Evolutionary conservation across 2,888 invertebrate species (phyloP), one percentile per base, ranked within the genome.

Genomic region (Hipparchia semele): DNA sequence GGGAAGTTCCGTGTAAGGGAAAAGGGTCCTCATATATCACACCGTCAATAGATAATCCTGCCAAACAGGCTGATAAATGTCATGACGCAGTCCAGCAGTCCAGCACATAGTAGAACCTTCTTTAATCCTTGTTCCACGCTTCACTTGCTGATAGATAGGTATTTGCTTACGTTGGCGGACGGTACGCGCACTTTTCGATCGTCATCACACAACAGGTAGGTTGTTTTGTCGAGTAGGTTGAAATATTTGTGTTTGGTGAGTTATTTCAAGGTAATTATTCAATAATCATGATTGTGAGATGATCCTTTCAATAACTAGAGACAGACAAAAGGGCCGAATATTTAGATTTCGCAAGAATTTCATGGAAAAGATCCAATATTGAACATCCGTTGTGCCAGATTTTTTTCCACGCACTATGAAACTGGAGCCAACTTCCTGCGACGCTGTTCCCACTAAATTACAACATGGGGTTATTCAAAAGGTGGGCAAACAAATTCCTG

Each of bases 181-280:
- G 51, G 65, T 10, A 65, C 53, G 53, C 53, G 65, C 33, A 53
- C 46, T 54, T 46, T 58, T 13, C 23, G 23, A 12, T 8, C 56
- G 49, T 70, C 13, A 13, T 39, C 39, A 23, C 6, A 62, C 8
- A 7, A 58, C 23, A 58, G 65, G 59, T 59, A 59, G n/a, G 68
- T 64, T 53, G 51, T 53, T 71, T 54, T n/a, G 46, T 45, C 10
- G 68, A 68, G 73, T 69, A 69, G 68, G 74, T 23, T 56, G 73
- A 61, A 54, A 60, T 56, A 67, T 39, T 45, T 65, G 64, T n/a
- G n/a, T 45, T 70, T 8, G 60, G 58, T 68, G 68, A 68, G 67
- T n/a, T 68, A 71, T 54, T 68, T 75, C 76, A 76, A 77, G 78
- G 78, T 75, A 73, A 78, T 74, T 75, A 73, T 61, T 33, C 23